A percentile compares a stretch with the other conserved stretches of the same genome.
Evolutionary conservation across 2,888 invertebrate genomes (phyloP).

Genomic region (Patella depressa): DNA sequence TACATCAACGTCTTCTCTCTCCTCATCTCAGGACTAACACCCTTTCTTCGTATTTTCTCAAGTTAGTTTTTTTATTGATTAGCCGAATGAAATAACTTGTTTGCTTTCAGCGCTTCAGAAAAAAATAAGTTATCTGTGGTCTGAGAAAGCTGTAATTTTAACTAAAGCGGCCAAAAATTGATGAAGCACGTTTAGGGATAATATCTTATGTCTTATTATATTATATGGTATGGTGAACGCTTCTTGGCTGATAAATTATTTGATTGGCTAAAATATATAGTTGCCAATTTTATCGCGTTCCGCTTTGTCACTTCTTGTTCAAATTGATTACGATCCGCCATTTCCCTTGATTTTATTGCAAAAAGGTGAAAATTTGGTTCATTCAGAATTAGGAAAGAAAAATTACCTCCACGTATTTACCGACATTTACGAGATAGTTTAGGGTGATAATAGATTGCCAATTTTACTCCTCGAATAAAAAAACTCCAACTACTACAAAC

Average conservation of each 20-base stretch:
- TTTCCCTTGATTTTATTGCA: slow-evolving; percentile 8
- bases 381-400: slow-evolving; percentile 7
- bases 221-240: not conserved
- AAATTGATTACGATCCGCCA: slow-evolving; percentile 2
- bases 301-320: slow-evolving; percentile 7
- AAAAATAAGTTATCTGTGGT: not conserved
- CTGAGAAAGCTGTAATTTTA: slow-evolving; percentile 7
- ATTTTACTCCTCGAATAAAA: not conserved
- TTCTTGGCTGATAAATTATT: not conserved
- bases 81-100: not conserved
- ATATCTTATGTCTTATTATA: slow-evolving; percentile 7
- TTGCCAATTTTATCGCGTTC: slow-evolving; percentile 8
- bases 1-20: too few species aligned
- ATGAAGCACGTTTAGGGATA: not conserved
- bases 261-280: slow-evolving; percentile 7
- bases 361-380: slow-evolving; percentile 13
- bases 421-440: not conserved
- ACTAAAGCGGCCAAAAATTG: not conserved
- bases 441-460: not conserved
- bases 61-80: too few species aligned
- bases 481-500: not conserved
- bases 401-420: not conserved
- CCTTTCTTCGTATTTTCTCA: not conserved
- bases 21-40: not conserved
- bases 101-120: slow-evolving; percentile 5